phyloP scores from a whole-genome alignment of 2,888 invertebrate species.

The Drosophila falleni region DNA sequence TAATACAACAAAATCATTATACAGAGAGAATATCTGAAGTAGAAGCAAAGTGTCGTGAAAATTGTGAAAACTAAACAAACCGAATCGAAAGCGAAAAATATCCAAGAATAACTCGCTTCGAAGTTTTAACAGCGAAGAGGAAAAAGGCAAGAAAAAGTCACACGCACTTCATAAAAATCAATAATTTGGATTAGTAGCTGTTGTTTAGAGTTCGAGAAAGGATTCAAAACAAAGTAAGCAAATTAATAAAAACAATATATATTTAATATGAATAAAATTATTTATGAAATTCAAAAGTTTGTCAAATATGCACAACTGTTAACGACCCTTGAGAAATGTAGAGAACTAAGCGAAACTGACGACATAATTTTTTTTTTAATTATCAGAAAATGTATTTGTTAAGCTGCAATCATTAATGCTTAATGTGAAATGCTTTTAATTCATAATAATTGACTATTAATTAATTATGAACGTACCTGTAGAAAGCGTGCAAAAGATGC shows the following conservation, averaged over 20 bases:
- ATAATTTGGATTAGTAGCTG: conserved; percentile 84
- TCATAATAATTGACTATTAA: conserved; percentile 7
- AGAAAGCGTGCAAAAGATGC: conserved; percentile 39
- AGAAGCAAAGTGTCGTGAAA: conserved; percentile 39
- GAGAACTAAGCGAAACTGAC: neutral
- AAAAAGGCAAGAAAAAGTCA: conserved; percentile 27
- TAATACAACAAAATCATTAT: conserved; percentile 11
- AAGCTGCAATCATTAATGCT: neutral
- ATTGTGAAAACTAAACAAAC: conserved; percentile 59
- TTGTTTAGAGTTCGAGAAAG: conserved; percentile 51
- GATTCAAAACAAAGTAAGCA: conserved; percentile 69
- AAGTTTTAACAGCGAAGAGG: conserved; percentile 1
- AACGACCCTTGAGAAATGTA: neutral
- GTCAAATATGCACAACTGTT: neutral
- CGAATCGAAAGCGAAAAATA: conserved; percentile 32
- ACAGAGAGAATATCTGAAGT: conserved; percentile 9
- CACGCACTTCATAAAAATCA: conserved; percentile 74
- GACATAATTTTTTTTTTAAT: neutral
- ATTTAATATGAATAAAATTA: neutral
- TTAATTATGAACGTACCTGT: conserved; percentile 26
- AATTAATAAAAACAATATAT: neutral
- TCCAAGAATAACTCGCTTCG: conserved; percentile 28
- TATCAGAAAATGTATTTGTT: neutral
- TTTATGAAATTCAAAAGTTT: neutral
- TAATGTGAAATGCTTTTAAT: neutral